Base-by-base conservation (phyloP, 2,888 invertebrate genomes). In the Synanthedon formicaeformis region DNA sequence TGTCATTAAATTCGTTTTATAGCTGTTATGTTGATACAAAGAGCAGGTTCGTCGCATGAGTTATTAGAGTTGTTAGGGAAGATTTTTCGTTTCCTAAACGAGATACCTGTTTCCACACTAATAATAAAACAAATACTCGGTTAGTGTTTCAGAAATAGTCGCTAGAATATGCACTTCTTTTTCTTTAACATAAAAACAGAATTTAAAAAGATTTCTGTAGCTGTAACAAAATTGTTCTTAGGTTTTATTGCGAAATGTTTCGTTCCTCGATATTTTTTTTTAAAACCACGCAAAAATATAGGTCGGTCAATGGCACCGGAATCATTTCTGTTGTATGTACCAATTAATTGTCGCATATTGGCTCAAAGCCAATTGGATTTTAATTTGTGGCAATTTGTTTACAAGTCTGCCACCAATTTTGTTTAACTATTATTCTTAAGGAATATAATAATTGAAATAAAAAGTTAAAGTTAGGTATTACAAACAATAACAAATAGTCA, bases 291-390 rank as follows among this genome's bases (percentile, higher is more conserved):
- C 12, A 49, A 50, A 60, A 58, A 63, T 60, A 55, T 64, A 60
- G 64, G 62, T 62, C 67, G 71, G 71, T 73, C 73, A 67, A 62
- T 69, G 71, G 59, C 78, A 66, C 63, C 60, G 53, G 54, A 56
- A 63, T 60, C 51, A 63, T 60, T 56, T 51, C 58, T 65, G 58
- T 50, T 61, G 58, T 62, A 63, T 59, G 60, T 61, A 40, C 55
- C 61, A 56, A 71, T 74, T 73, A 73, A 73, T 74, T 71, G 65
- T 64, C 56, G 58, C 62, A 63, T 60, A 69, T 73, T 80, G 78
- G 75, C 73, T 64, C 58, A 27, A 41, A 64, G 76, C 81, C 80
- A 74, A 68, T 67, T 64, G 60, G 60, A 61, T 67, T 64, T 61
- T 65, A 65, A 77, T 75, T 69, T 67, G 63, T 60, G 52, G 55